These are phyloP conservation scores for Pseudocheirus occidentalis DNA, from an alignment of 2,797 vertebrate genomes.

Conservation along the genomic window DNA sequence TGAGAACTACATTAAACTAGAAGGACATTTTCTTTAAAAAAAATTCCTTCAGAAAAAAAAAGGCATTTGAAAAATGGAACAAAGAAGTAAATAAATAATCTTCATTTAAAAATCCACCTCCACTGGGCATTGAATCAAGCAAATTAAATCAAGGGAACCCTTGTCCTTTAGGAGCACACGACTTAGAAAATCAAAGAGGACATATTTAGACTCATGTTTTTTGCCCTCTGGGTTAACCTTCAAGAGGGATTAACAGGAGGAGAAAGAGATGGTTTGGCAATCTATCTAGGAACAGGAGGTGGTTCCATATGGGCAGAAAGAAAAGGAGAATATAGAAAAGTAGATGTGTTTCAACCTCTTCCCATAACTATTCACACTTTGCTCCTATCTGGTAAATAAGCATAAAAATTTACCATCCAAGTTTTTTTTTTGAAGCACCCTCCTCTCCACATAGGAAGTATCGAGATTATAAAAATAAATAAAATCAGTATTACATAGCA, in stretches of 20 bases:
- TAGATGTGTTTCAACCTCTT: not conserved
- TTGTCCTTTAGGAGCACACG: not conserved
- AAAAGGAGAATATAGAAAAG: not conserved
- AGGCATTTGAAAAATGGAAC: not conserved
- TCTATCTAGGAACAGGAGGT: not conserved
- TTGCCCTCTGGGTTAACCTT: not conserved
- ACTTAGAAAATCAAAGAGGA: not conserved
- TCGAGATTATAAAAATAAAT: not conserved
- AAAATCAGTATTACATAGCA: not conserved
- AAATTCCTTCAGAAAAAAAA: not conserved
- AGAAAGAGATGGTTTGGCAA: not conserved
- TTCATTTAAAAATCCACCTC: not conserved
- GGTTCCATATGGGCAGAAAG: no score
- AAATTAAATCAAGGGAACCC: not conserved
- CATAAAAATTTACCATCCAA: not conserved
- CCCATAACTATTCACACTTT: not conserved
- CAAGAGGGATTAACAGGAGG: not conserved
- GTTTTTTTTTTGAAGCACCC: not conserved
- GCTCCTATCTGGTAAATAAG: not conserved
- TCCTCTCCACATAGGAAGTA: not conserved
- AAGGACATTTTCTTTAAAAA: not conserved
- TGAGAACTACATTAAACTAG: not conserved
- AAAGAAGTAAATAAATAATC: not conserved
- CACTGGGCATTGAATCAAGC: not conserved
- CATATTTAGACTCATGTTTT: not conserved